Evolutionary conservation across 1,140 invertebrate genomes (phyloP), one percentile per base, ranked within the genome.

Genomic region (Vollenhovia emeryi): DNA sequence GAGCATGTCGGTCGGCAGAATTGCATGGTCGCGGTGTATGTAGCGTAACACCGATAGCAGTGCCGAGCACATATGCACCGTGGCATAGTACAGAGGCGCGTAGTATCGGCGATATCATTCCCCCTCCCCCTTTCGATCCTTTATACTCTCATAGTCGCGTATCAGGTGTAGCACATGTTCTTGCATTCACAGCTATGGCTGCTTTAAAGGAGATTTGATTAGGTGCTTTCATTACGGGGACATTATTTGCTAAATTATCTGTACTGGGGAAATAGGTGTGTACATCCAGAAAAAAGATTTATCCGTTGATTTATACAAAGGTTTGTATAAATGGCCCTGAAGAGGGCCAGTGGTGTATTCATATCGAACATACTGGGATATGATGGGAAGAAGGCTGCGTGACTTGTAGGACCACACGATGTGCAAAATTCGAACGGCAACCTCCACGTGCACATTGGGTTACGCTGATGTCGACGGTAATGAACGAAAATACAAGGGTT

Each of bases 1-100:
- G 89, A 84, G 75, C 89, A 84, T 84, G 89, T 90, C 86, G 85
- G 27, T 64, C 45, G 45, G 62, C 45, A 73, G 79, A 86, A 89
- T 89, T 89, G 87, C 68, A 83, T 21, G 45, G 43, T 50, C 33
- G 30, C 36, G 27, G 79, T 89, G 66, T 84, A 71, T 57, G 78
- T 79, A 59, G 52, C 80, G 73, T 74, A 74, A 71, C 74, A 89
- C 84, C 64, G 43, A 82, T 57, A 50, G 52, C 40, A 57, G 43
- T 36, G 43, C 36, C 73, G 50, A 43, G 52, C 62, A 88, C 74
- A 62, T 88, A 50, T 71, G 76, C 76, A 78, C 74, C 50, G 36
- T 48, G 36, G 36, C 33, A 71, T 59, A 62, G 50, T 45, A 71
- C 7, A 27, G 50, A 36, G 8, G 11, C 9, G 50, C 45, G 43